A percentile compares a stretch with the other conserved stretches of the same genome.
Conservation (phyloP, 2,888 invertebrate genomes). For the Thumatha senex region DNA sequence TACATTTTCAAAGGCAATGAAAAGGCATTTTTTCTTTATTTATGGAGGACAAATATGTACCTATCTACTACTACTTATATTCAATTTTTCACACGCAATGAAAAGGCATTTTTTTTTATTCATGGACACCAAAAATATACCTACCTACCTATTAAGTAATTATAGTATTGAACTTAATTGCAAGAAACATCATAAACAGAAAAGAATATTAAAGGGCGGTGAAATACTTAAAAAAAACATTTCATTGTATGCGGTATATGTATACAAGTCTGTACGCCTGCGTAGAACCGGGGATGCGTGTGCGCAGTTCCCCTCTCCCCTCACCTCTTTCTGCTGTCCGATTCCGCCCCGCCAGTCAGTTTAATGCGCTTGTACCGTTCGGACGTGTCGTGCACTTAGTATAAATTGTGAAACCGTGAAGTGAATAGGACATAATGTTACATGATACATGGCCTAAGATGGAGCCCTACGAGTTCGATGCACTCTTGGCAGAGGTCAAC, state of each 20-base stretch:
- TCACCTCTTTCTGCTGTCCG: not conserved
- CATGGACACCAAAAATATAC: too few relatives aligned
- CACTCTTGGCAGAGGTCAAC: slow-evolving; percentile 70
- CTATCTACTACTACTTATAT: too few relatives aligned
- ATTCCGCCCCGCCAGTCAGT: slow-evolving; percentile 32
- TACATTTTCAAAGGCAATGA: too few relatives aligned
- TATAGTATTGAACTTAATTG: too few relatives aligned
- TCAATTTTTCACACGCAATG: too few relatives aligned
- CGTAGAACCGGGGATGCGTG: slow-evolving; percentile 35
- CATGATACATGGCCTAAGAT: slow-evolving; percentile 69
- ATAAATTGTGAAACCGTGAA: slow-evolving; percentile 11
- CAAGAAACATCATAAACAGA: too few relatives aligned
- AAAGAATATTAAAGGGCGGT: slow-evolving; percentile 1
- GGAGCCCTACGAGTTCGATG: slow-evolving; percentile 65
- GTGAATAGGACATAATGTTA: slow-evolving; percentile 54
- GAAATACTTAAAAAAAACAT: not conserved
- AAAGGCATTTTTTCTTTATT: too few relatives aligned
- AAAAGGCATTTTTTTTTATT: too few relatives aligned
- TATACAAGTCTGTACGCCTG: not conserved
- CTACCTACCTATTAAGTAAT: too few relatives aligned
- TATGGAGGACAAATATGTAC: too few relatives aligned
- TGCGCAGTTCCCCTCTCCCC: slow-evolving; percentile 18
- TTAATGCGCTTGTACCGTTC: slow-evolving; percentile 33
- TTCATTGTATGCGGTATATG: not conserved
- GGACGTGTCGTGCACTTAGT: slow-evolving; percentile 31